These are phyloP conservation scores for Plebejus anna DNA, from an alignment of 2,888 invertebrate species.

Conservation along the genomic window DNA sequence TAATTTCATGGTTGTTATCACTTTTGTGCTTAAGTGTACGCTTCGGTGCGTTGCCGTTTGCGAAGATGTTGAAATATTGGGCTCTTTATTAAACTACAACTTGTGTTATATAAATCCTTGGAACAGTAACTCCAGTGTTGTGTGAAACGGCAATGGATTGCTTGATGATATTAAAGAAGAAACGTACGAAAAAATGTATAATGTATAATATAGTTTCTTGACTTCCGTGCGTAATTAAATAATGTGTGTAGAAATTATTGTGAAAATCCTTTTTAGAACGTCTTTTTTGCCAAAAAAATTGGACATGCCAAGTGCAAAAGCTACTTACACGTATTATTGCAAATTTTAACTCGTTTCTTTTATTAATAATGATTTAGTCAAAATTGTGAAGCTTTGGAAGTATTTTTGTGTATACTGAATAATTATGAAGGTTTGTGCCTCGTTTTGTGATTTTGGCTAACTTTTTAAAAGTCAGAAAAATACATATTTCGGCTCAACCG, in stretches of 20 bases:
- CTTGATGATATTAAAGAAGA: neutral
- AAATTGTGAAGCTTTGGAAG: no score
- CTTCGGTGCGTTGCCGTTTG: neutral
- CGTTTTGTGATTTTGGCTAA: neutral
- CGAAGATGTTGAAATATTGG: slow-evolving; percentile 25
- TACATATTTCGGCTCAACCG: neutral
- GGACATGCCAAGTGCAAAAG: no score
- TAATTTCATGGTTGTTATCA: slow-evolving; percentile 10
- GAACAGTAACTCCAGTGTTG: neutral
- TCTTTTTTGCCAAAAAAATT: no score
- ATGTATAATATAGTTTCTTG: neutral
- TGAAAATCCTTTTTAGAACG: no score
- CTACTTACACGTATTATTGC: no score
- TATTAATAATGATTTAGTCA: no score
- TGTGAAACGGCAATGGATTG: neutral
- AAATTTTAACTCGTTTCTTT: no score
- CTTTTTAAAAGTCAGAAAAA: neutral
- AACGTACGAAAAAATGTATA: neutral
- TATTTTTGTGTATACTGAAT: neutral
- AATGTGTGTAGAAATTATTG: no score
- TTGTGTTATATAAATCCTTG: slow-evolving; percentile 5
- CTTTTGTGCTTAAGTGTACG: slow-evolving; percentile 15
- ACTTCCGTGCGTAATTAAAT: neutral
- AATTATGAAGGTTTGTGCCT: neutral
- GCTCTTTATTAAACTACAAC: slow-evolving; percentile 16